Evolutionary conservation across 2,797 vertebrate species (phyloP).

Genomic region (Galagoides demidoff): DNA sequence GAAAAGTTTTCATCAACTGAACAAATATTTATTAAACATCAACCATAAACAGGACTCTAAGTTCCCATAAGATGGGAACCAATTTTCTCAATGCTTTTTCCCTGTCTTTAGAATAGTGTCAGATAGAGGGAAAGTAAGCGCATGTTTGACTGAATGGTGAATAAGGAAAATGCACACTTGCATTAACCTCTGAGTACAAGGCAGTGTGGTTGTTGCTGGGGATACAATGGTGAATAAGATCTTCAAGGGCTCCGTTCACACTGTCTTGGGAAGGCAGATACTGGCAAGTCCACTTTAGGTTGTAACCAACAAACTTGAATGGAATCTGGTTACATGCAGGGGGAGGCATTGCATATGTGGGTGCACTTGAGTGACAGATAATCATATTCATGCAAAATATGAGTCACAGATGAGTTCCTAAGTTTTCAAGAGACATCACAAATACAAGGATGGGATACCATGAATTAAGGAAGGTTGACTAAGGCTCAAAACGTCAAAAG

Average conservation of each 20-base stretch:
- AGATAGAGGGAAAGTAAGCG: background rate
- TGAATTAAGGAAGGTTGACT: background rate
- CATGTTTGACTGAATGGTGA: background rate
- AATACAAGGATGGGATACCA: background rate
- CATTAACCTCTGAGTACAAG: background rate
- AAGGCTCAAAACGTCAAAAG: background rate
- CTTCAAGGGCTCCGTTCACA: background rate
- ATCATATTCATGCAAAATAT: background rate
- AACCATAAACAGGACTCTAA: accelerated
- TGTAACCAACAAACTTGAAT: background rate
- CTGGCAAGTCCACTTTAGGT: background rate
- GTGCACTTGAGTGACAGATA: background rate
- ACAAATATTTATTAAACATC: background rate
- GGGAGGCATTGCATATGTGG: background rate
- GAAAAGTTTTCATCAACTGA: background rate
- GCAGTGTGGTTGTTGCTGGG: background rate
- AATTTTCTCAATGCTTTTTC: background rate
- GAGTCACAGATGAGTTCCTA: background rate
- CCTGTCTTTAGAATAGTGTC: background rate
- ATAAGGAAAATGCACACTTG: background rate
- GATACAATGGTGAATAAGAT: background rate
- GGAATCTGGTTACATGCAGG: background rate
- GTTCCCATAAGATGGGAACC: background rate
- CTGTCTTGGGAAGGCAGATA: background rate
- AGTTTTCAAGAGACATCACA: background rate